These are phyloP conservation scores for Podabrus alpinus DNA, from an alignment of 2,888 invertebrate species.

Conservation along the genomic window DNA sequence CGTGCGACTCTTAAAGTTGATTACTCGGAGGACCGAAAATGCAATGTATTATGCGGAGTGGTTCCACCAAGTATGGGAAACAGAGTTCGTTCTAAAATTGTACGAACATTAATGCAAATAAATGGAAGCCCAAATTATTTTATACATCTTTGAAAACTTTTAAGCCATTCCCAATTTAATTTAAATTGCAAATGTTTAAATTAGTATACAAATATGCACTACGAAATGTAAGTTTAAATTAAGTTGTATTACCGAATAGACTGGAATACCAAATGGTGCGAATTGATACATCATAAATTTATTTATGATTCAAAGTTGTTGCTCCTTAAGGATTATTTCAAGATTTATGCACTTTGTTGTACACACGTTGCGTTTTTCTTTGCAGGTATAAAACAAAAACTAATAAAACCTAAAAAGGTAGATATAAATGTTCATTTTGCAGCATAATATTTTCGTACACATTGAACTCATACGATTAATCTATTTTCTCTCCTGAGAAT, in stretches of 20 bases:
- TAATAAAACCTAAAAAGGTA: not conserved
- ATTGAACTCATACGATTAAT: not conserved
- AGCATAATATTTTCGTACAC: not conserved
- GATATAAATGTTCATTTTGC: not conserved
- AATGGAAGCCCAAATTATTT: not conserved
- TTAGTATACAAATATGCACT: not conserved
- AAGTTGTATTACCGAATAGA: not conserved
- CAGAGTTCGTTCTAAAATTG: not conserved
- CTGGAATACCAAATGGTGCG: not conserved
- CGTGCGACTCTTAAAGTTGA: not conserved
- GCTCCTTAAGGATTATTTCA: not conserved
- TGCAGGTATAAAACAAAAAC: not conserved
- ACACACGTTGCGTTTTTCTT: not conserved
- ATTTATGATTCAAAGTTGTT: not conserved
- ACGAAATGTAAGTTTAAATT: not conserved
- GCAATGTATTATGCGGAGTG: not conserved
- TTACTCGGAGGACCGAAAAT: not conserved
- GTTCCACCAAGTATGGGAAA: not conserved
- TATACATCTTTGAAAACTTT: not conserved
- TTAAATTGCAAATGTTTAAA: not conserved
- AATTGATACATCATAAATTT: not conserved
- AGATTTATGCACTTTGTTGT: not conserved
- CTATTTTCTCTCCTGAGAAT: not conserved
- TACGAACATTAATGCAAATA: not conserved
- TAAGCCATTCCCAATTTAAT: not conserved